Evolutionary conservation across 2,113 vertebrate species (phyloP).

Genomic region (Nycticebus coucang): DNA sequence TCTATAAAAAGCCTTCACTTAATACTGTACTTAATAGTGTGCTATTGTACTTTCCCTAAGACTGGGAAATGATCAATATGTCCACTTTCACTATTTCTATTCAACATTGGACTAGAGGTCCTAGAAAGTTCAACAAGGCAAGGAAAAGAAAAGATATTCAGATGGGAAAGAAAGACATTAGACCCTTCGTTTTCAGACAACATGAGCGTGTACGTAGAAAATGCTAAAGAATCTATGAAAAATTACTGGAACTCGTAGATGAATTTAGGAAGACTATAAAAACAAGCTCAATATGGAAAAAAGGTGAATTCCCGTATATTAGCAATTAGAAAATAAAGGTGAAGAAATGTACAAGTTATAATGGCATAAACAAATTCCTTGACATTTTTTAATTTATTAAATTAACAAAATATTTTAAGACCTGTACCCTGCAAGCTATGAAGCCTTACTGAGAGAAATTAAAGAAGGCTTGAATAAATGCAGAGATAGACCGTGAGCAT

Average conservation of each 20-base stretch:
- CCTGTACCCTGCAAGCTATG: not conserved
- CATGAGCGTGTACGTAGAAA: not conserved
- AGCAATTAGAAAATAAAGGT: not conserved
- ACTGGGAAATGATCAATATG: not conserved
- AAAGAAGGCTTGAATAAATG: not conserved
- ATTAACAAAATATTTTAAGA: not conserved
- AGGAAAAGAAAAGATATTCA: not conserved
- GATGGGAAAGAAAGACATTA: not conserved
- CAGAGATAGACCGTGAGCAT: not conserved
- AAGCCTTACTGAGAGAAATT: not conserved
- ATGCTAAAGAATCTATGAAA: not conserved
- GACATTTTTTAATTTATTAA: not conserved
- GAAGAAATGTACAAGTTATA: not conserved
- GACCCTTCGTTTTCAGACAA: not conserved
- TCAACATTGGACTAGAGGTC: not conserved
- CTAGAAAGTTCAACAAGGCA: not conserved
- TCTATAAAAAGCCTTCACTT: not conserved
- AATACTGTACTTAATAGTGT: not conserved
- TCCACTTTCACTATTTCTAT: not conserved
- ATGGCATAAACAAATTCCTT: not conserved
- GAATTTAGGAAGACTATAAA: not conserved
- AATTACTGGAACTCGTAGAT: not conserved
- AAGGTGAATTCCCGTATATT: not conserved
- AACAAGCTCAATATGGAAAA: not conserved
- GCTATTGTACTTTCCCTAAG: not conserved